Evolutionary conservation across 2,113 vertebrate species (phyloP).

Genomic region (Heterocephalus glaber): DNA sequence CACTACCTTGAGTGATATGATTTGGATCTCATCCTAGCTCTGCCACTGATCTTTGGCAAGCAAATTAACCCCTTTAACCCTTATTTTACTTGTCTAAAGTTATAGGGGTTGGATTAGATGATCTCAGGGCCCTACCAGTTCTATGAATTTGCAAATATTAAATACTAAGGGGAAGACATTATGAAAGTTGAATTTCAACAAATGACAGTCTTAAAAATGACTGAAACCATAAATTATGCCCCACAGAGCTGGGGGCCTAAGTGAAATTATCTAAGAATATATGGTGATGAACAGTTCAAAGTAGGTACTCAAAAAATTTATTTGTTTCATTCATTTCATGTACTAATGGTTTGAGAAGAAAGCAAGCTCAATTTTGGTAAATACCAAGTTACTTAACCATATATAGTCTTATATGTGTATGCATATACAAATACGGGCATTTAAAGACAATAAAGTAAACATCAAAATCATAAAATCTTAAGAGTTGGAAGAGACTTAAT

Average conservation of each 20-base stretch:
- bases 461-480: slow-evolving; percentile 49
- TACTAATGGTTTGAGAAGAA: neutral
- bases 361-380: slow-evolving; percentile 48
- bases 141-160: slow-evolving; percentile 28
- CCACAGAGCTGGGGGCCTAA: neutral
- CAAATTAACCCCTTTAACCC: neutral
- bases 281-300: slow-evolving; percentile 15
- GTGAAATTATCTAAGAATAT: slow-evolving; percentile 29
- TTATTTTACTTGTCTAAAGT: slow-evolving; percentile 43
- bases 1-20: neutral
- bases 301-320: neutral
- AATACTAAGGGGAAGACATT: neutral
- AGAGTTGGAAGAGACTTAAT: neutral
- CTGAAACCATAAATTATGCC: neutral
- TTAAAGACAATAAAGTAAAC: slow-evolving; percentile 40
- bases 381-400: neutral
- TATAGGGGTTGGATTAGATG: neutral
- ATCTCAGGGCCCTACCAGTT: slow-evolving; percentile 25
- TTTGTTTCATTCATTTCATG: slow-evolving; percentile 1
- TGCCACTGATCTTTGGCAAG: slow-evolving; percentile 1
- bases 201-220: slow-evolving; percentile 24
- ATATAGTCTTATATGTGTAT: neutral
- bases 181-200: slow-evolving; percentile 43
- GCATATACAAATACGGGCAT: neutral
- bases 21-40: neutral